These are phyloP conservation scores for Glomeris marginata DNA, from an alignment of 2,888 invertebrate genomes.

Conservation along the genomic window DNA sequence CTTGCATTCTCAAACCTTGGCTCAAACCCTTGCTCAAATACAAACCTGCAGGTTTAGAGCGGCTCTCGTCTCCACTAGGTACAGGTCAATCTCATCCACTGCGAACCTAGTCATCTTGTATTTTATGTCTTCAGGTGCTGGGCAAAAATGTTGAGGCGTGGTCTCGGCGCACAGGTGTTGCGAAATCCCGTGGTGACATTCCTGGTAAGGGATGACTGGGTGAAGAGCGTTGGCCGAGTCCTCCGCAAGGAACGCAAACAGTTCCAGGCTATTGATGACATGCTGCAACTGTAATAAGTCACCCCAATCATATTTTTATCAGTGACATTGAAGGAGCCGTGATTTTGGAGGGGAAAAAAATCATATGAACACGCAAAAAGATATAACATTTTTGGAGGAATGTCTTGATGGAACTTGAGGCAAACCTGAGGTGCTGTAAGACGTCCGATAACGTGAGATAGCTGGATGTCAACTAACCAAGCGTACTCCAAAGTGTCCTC, in stretches of 20 bases:
- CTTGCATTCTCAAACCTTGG: slow-evolving; percentile 4
- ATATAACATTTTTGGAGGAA: neutral
- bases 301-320: neutral
- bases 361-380: neutral
- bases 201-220: slow-evolving; percentile 51
- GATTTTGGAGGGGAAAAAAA: neutral
- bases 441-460: slow-evolving; percentile 84
- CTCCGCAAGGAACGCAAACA: slow-evolving; percentile 64
- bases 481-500: slow-evolving; percentile 94
- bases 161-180: slow-evolving; percentile 45
- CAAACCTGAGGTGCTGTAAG: slow-evolving; percentile 63
- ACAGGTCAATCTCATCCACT: slow-evolving; percentile 76
- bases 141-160: slow-evolving; percentile 41
- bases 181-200: slow-evolving; percentile 36
- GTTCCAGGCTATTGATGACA: slow-evolving; percentile 73
- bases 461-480: slow-evolving; percentile 87
- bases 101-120: slow-evolving; percentile 83
- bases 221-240: slow-evolving; percentile 82
- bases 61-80: slow-evolving; percentile 75
- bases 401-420: slow-evolving; percentile 2
- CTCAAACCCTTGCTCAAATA: slow-evolving; percentile 10
- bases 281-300: slow-evolving; percentile 44
- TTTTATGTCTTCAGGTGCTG: slow-evolving; percentile 69
- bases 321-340: neutral
- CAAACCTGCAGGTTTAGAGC: slow-evolving; percentile 67